Base-by-base conservation (phyloP, 2,888 invertebrate genomes). In the Lucinisca nassula region DNA sequence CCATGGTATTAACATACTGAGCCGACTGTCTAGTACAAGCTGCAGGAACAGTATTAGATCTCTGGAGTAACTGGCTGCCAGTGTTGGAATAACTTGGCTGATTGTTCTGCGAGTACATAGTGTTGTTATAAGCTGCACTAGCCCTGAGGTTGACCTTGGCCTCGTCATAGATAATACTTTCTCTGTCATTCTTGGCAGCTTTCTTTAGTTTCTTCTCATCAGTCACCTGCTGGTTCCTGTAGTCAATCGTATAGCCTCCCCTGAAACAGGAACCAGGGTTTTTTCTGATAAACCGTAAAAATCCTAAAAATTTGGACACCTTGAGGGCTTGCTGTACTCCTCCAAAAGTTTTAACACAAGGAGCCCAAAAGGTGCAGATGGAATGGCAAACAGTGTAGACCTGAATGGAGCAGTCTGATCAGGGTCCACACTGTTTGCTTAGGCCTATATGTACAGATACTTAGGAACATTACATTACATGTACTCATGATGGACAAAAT, bases 101-200 rank as follows among this genome's bases (percentile, higher is more conserved):
- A 27, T 30, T 6, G 3, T 30, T 30, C 3, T 24, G 24, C 1
- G 61, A 27, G 30, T 61, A 61, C 6, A 30, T 17, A 21, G 61
- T 61, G 21, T 61, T 61, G 30, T 61, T 61, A 21, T 30, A 61
- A 30, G 61, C 61, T 24, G 61, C 61, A 30, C 61, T 61, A 17
- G 61, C 27, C 17, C 61, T 61, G 6, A 61, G 17, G 30, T 61
- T 61, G 6, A 61, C 21, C 21, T 61, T 30, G 21, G 61, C 61
- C 61, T 61, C 30, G 30, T 61, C 61, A 27, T 61, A 61, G 61
- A 61, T 61, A 30, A 61, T 30, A 61, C 61, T 61, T 61, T 61
- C 61, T 30, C 61, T 24, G 6, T 8, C 61, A 6, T 3, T 24
- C 30, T 30, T 61, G 24, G 3, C 61, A 6, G 61, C 61, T 61